These are phyloP conservation scores for Zaprionus tsacasi DNA, from an alignment of 1,140 invertebrate genomes.

Conservation along the genomic window DNA sequence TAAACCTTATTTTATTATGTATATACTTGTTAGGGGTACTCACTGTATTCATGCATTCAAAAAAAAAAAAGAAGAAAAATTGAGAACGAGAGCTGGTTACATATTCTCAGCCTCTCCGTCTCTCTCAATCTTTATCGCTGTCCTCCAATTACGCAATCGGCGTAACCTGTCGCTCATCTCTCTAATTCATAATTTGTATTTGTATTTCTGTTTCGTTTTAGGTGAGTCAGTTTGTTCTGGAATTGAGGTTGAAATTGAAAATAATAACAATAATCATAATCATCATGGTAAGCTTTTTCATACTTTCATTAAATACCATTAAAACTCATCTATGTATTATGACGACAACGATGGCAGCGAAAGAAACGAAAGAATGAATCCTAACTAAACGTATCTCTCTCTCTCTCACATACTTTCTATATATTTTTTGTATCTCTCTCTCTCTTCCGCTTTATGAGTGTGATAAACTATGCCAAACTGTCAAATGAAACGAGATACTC, in stretches of 20 bases:
- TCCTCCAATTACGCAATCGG: conserved; percentile 18
- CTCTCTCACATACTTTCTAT: neutral
- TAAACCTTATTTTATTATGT: neutral
- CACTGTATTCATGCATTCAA: neutral
- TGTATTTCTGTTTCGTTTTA: conserved; percentile 67
- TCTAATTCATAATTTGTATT: conserved; percentile 20
- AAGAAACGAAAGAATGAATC: conserved; percentile 22
- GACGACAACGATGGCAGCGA: conserved; percentile 27
- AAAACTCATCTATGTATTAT: conserved; percentile 71
- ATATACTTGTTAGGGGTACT: neutral
- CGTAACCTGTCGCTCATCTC: conserved; percentile 8
- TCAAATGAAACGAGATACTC: conserved; percentile 11
- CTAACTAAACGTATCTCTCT: conserved; percentile 4
- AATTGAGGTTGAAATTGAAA: conserved; percentile 85
- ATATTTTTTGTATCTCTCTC: conserved; percentile 3
- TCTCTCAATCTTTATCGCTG: neutral
- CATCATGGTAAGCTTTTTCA: conserved; percentile 84
- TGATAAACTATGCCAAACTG: neutral
- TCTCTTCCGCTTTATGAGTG: neutral
- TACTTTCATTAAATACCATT: conserved; percentile 84
- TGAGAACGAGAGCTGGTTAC: conserved; percentile 1
- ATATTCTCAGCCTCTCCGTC: too few relatives aligned
- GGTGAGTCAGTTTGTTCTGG: conserved; percentile 84
- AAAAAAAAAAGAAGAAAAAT: neutral
- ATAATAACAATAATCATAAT: conserved; percentile 84